phyloP scores from a whole-genome alignment of 37 sponge, comb jelly and placozoan genomes.

The Mnemiopsis leidyi region DNA sequence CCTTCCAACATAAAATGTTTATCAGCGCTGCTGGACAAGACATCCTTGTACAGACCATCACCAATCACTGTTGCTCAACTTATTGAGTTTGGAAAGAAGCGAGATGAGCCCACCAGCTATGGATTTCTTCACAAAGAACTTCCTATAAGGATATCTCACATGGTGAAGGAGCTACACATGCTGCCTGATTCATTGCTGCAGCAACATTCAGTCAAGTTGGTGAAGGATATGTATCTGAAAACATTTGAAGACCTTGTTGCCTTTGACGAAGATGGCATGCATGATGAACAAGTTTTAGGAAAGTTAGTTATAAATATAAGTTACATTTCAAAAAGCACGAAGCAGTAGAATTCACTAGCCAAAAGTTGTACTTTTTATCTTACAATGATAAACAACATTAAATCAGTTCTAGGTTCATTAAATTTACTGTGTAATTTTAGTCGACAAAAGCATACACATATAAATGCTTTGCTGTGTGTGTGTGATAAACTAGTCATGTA shows the following conservation, averaged over 20 bases:
- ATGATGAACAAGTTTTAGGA: neutral
- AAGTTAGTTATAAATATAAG: too few relatives aligned
- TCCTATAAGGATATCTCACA: constrained; percentile 51
- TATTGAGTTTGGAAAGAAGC: constrained; percentile 26
- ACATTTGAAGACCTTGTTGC: constrained; percentile 20
- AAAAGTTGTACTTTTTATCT: too few relatives aligned
- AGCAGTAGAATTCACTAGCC: too few relatives aligned
- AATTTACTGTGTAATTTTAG: too few relatives aligned
- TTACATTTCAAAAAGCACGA: too few relatives aligned
- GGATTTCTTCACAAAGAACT: constrained; percentile 45
- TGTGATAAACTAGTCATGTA: too few relatives aligned
- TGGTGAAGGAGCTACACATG: constrained; percentile 43
- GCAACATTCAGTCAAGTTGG: constrained; percentile 38
- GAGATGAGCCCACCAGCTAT: constrained; percentile 37
- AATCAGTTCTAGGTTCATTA: too few relatives aligned
- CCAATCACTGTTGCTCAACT: constrained; percentile 52
- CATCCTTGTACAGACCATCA: constrained; percentile 1
- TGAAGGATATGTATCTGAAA: constrained; percentile 57
- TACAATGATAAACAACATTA: too few relatives aligned
- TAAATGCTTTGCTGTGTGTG: too few relatives aligned
- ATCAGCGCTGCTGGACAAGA: constrained; percentile 18
- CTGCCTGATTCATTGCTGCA: constrained; percentile 39
- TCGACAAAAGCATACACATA: too few relatives aligned
- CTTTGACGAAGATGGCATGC: neutral
- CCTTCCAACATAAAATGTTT: neutral